phyloP scores from a whole-genome alignment of 2,797 vertebrate genomes.

The Hemitrygon akajei region DNA sequence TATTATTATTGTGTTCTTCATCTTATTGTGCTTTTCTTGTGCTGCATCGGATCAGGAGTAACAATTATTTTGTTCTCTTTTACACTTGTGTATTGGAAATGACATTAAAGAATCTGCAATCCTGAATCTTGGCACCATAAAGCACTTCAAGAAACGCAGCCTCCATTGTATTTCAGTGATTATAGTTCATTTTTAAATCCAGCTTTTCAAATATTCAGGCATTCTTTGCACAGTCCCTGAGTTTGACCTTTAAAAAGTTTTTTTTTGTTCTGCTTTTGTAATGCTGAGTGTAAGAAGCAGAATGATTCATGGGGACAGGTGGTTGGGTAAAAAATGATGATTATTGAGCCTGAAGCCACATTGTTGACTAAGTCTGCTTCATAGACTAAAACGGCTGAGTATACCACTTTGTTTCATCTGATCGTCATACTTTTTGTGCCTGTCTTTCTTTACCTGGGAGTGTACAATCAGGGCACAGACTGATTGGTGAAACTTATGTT shows the following conservation, averaged over 20 bases:
- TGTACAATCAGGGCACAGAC: neutral
- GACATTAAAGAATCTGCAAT: neutral
- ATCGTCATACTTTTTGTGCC: neutral
- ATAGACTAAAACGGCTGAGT: neutral
- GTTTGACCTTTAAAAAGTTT: neutral
- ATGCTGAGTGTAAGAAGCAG: slow-evolving; percentile 12
- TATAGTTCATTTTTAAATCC: neutral
- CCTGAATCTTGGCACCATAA: neutral
- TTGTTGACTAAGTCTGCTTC: slow-evolving; percentile 24
- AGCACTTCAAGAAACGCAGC: neutral
- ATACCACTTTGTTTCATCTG: neutral
- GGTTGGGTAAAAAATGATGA: neutral
- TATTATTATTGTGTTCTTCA: too few relatives aligned
- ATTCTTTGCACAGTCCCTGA: neutral
- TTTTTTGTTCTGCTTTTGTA: slow-evolving; percentile 7
- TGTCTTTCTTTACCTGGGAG: neutral
- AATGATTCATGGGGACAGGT: slow-evolving; percentile 31
- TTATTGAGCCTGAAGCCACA: slow-evolving; percentile 22
- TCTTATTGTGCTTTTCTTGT: too few relatives aligned
- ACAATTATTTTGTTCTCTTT: too few relatives aligned
- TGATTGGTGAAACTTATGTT: neutral
- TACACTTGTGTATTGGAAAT: too few relatives aligned
- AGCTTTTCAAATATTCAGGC: neutral
- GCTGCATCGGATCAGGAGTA: too few relatives aligned
- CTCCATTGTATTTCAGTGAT: neutral